A percentile compares a stretch with the other conserved stretches of the same genome.
phyloP scores from a whole-genome alignment of 2,888 invertebrate genomes.

The Temnothorax rugatulus region DNA sequence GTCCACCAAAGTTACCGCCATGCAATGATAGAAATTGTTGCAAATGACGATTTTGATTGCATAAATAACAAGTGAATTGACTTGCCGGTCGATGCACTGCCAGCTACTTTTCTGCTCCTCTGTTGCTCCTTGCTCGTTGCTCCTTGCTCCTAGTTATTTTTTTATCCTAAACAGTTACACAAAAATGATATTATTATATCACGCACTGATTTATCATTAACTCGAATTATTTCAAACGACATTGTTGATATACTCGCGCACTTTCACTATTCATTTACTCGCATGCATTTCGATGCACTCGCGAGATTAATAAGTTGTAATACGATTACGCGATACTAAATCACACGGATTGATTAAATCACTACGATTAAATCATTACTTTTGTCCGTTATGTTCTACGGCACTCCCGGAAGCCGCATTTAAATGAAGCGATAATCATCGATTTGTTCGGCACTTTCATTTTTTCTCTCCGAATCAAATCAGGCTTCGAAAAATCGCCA shows the following conservation, averaged over 20 bases:
- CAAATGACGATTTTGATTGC: not conserved
- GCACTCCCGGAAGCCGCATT: not conserved
- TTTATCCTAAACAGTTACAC: not conserved
- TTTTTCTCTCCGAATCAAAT: not conserved
- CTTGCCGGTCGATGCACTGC: not conserved
- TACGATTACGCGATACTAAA: not conserved
- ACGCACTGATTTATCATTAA: not conserved
- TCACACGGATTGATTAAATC: not conserved
- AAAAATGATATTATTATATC: not conserved
- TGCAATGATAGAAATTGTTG: not conserved
- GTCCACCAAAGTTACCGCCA: not conserved
- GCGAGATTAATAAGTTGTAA: not conserved
- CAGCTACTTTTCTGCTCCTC: not conserved
- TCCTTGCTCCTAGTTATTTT: not conserved
- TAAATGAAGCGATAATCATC: not conserved
- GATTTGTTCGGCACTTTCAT: not conserved
- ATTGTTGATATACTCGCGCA: not conserved
- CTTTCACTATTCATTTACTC: not conserved
- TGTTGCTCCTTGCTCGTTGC: not conserved
- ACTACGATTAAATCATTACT: not conserved
- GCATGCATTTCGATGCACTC: not conserved
- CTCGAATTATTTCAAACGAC: not conserved
- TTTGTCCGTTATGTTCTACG: not conserved
- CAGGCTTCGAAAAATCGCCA: not conserved
- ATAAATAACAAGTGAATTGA: slow-evolving; percentile 6